phyloP scores from a whole-genome alignment of 2,113 vertebrate genomes.

The Budorcas taxicolor region DNA sequence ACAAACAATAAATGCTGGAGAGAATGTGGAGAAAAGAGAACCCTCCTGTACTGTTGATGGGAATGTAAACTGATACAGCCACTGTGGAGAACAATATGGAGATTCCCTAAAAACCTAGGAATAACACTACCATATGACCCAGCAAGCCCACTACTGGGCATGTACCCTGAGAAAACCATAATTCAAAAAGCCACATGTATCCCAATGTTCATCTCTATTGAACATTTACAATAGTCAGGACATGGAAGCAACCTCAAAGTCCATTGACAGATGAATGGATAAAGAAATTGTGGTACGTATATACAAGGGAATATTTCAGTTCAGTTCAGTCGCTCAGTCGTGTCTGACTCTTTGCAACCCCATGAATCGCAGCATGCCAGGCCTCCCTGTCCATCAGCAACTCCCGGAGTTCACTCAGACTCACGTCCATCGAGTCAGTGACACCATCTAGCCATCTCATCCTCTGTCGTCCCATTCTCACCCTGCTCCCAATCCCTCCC shows the following conservation, averaged over 20 bases:
- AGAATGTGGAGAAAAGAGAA: not conserved
- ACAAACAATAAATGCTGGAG: not conserved
- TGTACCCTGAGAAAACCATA: not conserved
- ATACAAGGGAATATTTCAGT: not conserved
- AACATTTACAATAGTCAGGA: not conserved
- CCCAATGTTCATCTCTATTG: not conserved
- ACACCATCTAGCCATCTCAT: too few species aligned
- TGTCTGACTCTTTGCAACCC: too few species aligned
- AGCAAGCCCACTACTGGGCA: not conserved
- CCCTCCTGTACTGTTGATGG: not conserved
- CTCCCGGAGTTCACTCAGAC: too few species aligned
- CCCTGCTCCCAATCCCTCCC: too few species aligned
- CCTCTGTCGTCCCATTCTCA: too few species aligned
- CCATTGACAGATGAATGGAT: not conserved
- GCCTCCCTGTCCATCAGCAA: too few species aligned
- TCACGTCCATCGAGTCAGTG: too few species aligned
- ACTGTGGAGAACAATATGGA: not conserved
- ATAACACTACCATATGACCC: not conserved
- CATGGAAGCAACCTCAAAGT: not conserved
- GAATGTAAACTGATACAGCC: not conserved
- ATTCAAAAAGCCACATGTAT: not conserved
- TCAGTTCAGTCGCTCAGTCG: too few species aligned
- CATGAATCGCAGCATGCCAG: too few species aligned
- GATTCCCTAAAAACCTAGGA: not conserved
- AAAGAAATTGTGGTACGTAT: not conserved